These are phyloP conservation scores for Equus quagga DNA, from an alignment of 2,113 vertebrate species.

Conservation along the genomic window DNA sequence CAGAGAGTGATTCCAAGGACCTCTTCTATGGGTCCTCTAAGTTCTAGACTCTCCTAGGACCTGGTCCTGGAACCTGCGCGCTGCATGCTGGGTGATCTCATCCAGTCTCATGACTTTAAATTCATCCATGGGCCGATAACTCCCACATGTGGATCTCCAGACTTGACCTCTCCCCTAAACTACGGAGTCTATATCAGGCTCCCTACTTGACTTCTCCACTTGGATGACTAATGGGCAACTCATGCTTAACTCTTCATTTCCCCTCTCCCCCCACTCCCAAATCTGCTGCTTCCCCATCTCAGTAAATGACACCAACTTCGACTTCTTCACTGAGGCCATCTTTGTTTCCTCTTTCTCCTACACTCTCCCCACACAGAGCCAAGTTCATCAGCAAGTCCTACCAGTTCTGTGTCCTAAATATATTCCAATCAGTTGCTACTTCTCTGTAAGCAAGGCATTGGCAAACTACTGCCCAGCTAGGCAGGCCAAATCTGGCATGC, in stretches of 20 bases:
- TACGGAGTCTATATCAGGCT: neutral
- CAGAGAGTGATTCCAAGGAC: neutral
- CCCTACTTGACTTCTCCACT: neutral
- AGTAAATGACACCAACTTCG: constrained; percentile 40
- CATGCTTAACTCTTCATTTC: constrained; percentile 60
- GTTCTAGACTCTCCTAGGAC: neutral
- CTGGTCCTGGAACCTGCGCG: neutral
- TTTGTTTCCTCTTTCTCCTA: constrained; percentile 63
- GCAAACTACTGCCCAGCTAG: neutral
- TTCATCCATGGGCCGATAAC: neutral
- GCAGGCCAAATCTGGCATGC: neutral
- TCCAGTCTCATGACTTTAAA: neutral
- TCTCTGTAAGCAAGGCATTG: neutral
- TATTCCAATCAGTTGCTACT: constrained; percentile 44
- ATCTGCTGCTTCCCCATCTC: constrained; percentile 56
- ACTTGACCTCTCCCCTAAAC: neutral
- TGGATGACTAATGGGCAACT: constrained; percentile 60
- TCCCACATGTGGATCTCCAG: neutral
- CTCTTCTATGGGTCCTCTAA: neutral
- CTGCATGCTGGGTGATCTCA: neutral
- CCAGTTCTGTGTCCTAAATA: constrained; percentile 56
- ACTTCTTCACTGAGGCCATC: constrained; percentile 56
- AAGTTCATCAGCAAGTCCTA: constrained; percentile 35
- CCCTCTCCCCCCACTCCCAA: neutral
- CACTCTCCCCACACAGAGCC: neutral